Base-by-base conservation (phyloP, 2,797 vertebrate species). In the Rhyacichthys aspro region DNA sequence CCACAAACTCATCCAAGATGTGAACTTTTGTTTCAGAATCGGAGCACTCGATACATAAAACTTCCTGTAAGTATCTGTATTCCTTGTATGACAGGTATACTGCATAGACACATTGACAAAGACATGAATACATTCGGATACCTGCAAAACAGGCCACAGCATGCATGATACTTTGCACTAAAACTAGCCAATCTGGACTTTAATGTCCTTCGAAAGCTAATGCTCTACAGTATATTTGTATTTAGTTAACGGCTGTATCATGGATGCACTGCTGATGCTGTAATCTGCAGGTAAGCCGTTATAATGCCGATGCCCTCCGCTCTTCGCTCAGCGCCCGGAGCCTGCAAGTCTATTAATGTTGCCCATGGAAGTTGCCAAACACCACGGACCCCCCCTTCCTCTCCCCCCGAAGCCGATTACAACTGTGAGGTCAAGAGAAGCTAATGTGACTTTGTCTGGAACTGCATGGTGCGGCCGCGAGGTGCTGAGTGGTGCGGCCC, bases 381-480 rank as follows among this genome's bases (percentile, higher is more conserved):
- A 57, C 41, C 28, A 16, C n/a, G 10, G 54, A 16, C 2, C 10
- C 17, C n/a, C 11, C 17, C 41, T 0, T 7, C 17, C 56, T 59
- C 42, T 33, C 47, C 69, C 56, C 46, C 11, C 33, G 60, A 72
- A 90, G 79, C 70, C 47, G 76, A 88, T 86, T 87, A 78, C 78
- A 83, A 74, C 70, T 49, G 72, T 14, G 65, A 76, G 85, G 84
- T 82, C 79, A 76, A 65, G 59, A 72, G 70, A 78, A 87, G 85
- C 82, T 88, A 88, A 88, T 79, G 72, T 81, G 79, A 83, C 82
- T 81, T 86, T 87, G 83, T 85, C 74, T 88, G 82, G 54, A 72
- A 54, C 28, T 55, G 62, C 55, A 55, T n/a, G 3, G 37, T 3
- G 42, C 66, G 76, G 61, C 62, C 75, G 62, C 0, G 33, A 76